phyloP scores from a whole-genome alignment of 1,140 invertebrate genomes.

The Nephotettix cincticeps region DNA sequence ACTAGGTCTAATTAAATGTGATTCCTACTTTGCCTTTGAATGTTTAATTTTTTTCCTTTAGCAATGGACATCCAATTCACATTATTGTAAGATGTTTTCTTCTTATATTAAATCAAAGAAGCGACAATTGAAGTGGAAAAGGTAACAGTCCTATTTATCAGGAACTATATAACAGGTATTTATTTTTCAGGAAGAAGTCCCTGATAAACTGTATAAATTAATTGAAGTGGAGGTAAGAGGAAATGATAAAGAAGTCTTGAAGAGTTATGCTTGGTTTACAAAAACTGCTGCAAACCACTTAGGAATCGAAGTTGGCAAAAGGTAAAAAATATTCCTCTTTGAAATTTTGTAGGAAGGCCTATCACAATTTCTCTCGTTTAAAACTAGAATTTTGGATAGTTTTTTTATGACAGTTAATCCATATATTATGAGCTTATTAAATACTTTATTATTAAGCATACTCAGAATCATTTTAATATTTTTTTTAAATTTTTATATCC shows the following conservation, averaged over 20 bases:
- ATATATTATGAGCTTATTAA: not conserved
- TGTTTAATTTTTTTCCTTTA: too few relatives aligned
- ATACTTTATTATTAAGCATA: not conserved
- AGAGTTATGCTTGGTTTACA: conserved; percentile 87
- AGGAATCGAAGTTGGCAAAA: conserved; percentile 69
- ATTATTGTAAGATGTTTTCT: too few relatives aligned
- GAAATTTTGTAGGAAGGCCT: not conserved
- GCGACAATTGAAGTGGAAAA: not conserved
- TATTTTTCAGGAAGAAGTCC: conserved; percentile 42
- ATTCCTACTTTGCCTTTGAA: too few relatives aligned
- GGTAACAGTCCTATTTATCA: not conserved
- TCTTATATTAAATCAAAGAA: too few relatives aligned
- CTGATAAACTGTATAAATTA: conserved; percentile 78
- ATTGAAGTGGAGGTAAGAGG: conserved; percentile 86
- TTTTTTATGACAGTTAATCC: not conserved
- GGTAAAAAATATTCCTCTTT: conserved; percentile 53
- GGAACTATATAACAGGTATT: not conserved
- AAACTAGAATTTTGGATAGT: not conserved
- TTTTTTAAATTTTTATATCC: not conserved
- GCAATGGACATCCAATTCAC: too few relatives aligned
- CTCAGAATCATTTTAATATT: not conserved
- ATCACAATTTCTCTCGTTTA: not conserved
- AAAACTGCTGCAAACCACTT: conserved; percentile 75
- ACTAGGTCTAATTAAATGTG: too few relatives aligned
- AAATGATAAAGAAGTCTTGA: conserved; percentile 81